phyloP scores from a whole-genome alignment of 2,888 invertebrate genomes.

The Apotomis betuletana region DNA sequence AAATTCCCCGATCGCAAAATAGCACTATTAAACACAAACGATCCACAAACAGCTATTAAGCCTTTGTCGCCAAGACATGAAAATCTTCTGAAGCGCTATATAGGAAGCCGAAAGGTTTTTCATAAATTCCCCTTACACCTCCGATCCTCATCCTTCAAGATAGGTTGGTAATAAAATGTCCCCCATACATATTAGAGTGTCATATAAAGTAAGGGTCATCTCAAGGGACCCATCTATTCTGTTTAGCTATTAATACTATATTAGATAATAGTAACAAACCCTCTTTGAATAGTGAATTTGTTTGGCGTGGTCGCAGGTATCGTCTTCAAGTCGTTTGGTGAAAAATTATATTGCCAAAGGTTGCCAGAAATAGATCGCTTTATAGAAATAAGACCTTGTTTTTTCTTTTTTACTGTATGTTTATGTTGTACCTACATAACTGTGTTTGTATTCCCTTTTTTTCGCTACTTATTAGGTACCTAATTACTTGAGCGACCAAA shows the following conservation, averaged over 20 bases:
- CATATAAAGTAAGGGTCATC: slow-evolving; percentile 68
- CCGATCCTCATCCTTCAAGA: slow-evolving; percentile 65
- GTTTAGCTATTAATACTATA: slow-evolving; percentile 73
- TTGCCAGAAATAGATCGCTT: no score
- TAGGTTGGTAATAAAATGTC: slow-evolving; percentile 74
- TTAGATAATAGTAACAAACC: slow-evolving; percentile 56
- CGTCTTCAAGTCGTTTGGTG: no score
- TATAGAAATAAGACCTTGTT: no score
- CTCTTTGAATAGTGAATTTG: slow-evolving; percentile 46
- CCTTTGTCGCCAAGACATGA: slow-evolving; percentile 47
- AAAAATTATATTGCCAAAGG: no score
- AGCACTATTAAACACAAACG: slow-evolving; percentile 23
- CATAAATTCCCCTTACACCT: slow-evolving; percentile 66
- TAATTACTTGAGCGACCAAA: no score
- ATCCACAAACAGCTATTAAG: slow-evolving; percentile 43
- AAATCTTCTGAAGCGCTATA: slow-evolving; percentile 59
- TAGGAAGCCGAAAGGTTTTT: slow-evolving; percentile 63
- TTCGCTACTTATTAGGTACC: no score
- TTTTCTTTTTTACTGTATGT: no score
- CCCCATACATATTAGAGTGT: slow-evolving; percentile 74
- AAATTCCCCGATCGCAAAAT: slow-evolving; percentile 10
- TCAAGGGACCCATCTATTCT: slow-evolving; percentile 75
- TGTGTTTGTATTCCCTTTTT: no score
- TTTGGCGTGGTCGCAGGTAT: not conserved
- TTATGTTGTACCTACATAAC: no score